Evolutionary conservation across 2,113 vertebrate genomes (phyloP).

Genomic region (Cinclus mexicanus): DNA sequence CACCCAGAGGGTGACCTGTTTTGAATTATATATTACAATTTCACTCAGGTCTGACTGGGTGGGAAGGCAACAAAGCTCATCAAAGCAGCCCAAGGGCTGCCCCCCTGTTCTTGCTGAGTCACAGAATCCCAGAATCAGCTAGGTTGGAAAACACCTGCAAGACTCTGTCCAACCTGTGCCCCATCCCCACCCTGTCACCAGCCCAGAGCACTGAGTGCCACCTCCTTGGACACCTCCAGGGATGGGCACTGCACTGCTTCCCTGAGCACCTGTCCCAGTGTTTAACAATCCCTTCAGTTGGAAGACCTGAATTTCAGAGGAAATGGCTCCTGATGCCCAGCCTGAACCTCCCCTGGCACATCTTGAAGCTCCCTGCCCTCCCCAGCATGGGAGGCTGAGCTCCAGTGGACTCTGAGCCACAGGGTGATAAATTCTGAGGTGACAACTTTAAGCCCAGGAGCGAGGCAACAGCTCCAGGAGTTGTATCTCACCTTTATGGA

Average conservation of each 20-base stretch:
- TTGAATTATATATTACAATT: background rate
- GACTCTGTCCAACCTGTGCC: background rate
- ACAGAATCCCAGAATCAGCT: background rate
- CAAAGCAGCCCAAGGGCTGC: background rate
- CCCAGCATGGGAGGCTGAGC: background rate
- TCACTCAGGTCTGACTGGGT: background rate
- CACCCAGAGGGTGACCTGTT: background rate
- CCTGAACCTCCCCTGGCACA: background rate
- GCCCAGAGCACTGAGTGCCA: background rate
- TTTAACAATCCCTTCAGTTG: background rate
- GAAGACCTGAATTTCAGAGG: background rate
- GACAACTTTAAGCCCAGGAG: background rate
- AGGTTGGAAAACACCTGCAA: background rate
- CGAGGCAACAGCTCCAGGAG: background rate
- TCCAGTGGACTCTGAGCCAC: rapidly evolving
- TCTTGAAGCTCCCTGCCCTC: rapidly evolving
- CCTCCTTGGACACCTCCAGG: background rate
- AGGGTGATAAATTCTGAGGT: background rate
- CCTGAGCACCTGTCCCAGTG: background rate
- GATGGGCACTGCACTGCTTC: background rate
- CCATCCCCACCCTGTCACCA: background rate
- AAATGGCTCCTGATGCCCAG: background rate
- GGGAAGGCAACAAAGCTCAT: background rate
- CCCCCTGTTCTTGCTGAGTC: background rate
- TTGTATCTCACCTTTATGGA: background rate